A percentile compares a stretch with the other conserved stretches of the same genome.
phyloP scores from a whole-genome alignment of 2,797 vertebrate genomes.

The Otolemur crassicaudatus region DNA sequence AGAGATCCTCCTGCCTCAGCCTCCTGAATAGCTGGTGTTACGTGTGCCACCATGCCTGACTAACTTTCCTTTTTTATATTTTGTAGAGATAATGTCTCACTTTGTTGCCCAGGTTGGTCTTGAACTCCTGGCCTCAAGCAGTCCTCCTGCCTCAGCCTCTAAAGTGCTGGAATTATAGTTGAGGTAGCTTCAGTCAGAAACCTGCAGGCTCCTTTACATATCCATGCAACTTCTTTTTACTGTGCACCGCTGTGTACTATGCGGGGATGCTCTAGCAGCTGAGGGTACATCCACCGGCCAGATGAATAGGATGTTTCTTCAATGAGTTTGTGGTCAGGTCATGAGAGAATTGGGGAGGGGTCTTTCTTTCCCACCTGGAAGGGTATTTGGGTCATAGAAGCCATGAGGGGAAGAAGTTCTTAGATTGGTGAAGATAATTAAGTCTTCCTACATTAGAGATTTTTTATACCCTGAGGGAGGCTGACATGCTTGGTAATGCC shows the following conservation, averaged over 20 bases:
- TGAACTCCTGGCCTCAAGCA: too few species aligned
- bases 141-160: too few species aligned
- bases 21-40: neutral
- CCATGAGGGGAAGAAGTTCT: neutral
- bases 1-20: neutral
- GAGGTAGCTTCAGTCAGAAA: neutral
- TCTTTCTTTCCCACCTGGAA: neutral
- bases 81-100: too few species aligned
- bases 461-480: neutral
- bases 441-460: neutral
- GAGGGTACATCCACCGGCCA: neutral
- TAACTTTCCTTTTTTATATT: too few species aligned
- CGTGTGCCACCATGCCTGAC: too few species aligned
- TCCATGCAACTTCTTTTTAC: neutral
- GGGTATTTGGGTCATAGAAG: neutral
- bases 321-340: neutral
- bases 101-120: too few species aligned
- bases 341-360: neutral
- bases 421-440: neutral
- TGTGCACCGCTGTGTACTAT: neutral
- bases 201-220: neutral
- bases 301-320: fast-evolving
- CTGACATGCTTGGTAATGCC: neutral
- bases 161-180: too few species aligned
- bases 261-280: neutral